A percentile compares a stretch with the other conserved stretches of the same genome.
Conservation (phyloP, 2,113 vertebrate genomes). For the Microcebus tavaratra region DNA sequence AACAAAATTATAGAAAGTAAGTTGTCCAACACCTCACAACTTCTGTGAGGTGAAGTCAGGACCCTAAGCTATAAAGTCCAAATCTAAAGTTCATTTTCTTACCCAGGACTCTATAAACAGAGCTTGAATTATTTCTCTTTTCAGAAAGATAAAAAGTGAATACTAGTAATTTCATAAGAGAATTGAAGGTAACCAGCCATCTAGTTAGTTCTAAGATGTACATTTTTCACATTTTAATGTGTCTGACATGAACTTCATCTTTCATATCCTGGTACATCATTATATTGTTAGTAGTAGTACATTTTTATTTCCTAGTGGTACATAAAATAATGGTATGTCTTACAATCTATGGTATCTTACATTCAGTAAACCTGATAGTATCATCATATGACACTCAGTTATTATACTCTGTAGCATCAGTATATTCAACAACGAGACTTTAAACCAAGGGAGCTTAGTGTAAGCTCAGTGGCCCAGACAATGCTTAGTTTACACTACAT, state of each 20-base stretch:
- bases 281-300: background rate
- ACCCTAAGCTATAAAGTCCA: background rate
- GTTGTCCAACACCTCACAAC: background rate
- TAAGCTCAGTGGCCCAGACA: background rate
- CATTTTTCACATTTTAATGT: conserved; percentile 23
- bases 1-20: conserved; percentile 12
- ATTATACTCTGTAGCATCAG: background rate
- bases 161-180: background rate
- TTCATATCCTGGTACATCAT: background rate
- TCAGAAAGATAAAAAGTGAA: background rate
- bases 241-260: conserved; percentile 6
- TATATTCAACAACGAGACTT: background rate
- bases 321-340: background rate
- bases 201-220: background rate
- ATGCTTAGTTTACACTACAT: background rate
- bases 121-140: background rate
- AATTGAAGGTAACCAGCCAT: background rate
- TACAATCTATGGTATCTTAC: background rate
- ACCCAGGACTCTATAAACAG: background rate
- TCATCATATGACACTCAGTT: background rate
- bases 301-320: background rate
- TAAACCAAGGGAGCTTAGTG: background rate
- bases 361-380: background rate
- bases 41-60: background rate
- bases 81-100: background rate